Evolutionary conservation across 2,797 vertebrate genomes (phyloP).

Genomic region (Neosilurus hyrtlii): DNA sequence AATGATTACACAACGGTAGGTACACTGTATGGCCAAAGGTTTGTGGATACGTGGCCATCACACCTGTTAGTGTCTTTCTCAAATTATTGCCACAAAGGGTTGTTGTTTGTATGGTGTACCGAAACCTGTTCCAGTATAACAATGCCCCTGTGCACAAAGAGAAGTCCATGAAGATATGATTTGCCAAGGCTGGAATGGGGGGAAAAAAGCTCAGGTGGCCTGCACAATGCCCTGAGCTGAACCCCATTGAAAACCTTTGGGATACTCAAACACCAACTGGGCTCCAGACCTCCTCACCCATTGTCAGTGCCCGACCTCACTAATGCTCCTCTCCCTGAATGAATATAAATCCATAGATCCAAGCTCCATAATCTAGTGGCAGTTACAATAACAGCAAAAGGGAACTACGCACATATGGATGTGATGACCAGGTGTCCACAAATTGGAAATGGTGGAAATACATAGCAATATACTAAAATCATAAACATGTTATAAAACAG

Average conservation of each 20-base stretch:
- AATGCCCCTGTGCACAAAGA: not conserved
- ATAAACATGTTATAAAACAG: not conserved
- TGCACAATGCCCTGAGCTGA: not conserved
- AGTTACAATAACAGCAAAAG: not conserved
- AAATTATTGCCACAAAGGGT: not conserved
- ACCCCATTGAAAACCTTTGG: not conserved
- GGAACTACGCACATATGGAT: not conserved
- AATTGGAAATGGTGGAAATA: no score
- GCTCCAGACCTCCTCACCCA: not conserved
- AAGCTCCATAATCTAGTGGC: not conserved
- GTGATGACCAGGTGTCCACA: not conserved
- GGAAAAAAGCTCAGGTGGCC: not conserved
- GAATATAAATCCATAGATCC: not conserved
- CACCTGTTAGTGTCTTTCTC: no score
- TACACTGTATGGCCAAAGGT: not conserved
- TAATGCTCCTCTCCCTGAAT: not conserved
- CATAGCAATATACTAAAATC: not conserved
- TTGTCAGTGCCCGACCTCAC: not conserved
- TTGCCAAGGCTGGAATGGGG: no score
- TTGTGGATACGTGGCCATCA: not conserved
- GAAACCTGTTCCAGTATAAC: not conserved
- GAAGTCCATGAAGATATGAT: not conserved
- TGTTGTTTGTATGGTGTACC: not conserved
- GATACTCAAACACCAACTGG: not conserved
- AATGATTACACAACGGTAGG: not conserved